Evolutionary conservation across 2,797 vertebrate genomes (phyloP).

Genomic region (Dromococcyx pavoninus): DNA sequence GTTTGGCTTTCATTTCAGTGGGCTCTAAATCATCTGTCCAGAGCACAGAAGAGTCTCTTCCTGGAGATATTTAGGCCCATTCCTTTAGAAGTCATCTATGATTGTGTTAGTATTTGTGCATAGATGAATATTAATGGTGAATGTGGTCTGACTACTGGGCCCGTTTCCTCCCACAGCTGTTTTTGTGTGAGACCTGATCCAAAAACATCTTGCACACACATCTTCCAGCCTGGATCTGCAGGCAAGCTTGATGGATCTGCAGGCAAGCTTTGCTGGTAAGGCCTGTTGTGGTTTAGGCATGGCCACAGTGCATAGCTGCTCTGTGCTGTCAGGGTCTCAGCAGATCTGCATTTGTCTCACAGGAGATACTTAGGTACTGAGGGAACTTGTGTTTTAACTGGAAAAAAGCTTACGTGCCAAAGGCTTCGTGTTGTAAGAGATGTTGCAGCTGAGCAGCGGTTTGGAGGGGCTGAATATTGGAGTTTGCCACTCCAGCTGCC

Average conservation of each 20-base stretch:
- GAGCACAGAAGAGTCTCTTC: constrained; percentile 3
- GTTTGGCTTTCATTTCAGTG: constrained; percentile 28
- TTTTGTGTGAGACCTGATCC: constrained; percentile 13
- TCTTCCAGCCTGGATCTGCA: background rate
- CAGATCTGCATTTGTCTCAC: background rate
- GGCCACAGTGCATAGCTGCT: background rate
- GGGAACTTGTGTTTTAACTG: background rate
- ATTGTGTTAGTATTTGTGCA: constrained; percentile 42
- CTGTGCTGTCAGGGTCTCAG: constrained; percentile 34
- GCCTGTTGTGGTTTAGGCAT: constrained; percentile 53
- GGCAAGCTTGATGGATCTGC: background rate
- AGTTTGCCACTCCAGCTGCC: background rate
- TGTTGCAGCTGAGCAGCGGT: background rate
- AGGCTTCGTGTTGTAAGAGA: background rate
- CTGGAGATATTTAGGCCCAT: background rate
- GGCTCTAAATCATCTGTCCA: constrained; percentile 49
- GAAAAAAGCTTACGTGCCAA: constrained; percentile 22
- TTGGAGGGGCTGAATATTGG: background rate
- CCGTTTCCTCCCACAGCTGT: constrained; percentile 49
- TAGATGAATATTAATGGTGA: constrained; percentile 60
- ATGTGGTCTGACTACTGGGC: constrained; percentile 54
- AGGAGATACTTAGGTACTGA: constrained; percentile 1
- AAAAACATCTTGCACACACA: constrained; percentile 27
- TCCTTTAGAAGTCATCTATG: constrained; percentile 40
- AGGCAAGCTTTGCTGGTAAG: background rate